These are phyloP conservation scores for Catostylus mosaicus DNA, from an alignment of 30 jellyfish, hydroid and myxozoan genomes.

Conservation along the genomic window DNA sequence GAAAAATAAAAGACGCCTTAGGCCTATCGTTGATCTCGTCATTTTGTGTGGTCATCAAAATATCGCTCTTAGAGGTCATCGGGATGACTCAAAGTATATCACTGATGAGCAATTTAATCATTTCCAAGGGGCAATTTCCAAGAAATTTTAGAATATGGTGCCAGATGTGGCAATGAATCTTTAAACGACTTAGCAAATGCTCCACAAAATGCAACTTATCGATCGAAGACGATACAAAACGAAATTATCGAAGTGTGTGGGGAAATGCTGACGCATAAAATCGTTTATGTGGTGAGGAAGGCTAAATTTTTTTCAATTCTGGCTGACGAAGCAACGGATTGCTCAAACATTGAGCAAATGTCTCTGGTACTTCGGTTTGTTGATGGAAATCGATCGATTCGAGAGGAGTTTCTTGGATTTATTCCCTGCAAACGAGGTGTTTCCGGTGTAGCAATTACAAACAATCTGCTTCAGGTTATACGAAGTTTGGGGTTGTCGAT, in stretches of 20 bases:
- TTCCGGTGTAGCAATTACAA: constrained; percentile 36
- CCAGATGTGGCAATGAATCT: not conserved
- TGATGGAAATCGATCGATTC: not conserved
- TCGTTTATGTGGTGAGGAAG: not conserved
- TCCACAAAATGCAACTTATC: constrained; percentile 62
- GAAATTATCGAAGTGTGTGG: constrained; percentile 16
- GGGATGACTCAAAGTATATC: constrained; percentile 13
- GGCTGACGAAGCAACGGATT: constrained; percentile 38
- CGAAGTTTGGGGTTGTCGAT: constrained; percentile 8
- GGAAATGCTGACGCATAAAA: not conserved
- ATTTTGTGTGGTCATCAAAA: constrained; percentile 16
- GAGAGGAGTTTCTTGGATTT: constrained; percentile 49
- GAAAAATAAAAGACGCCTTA: constrained; percentile 23
- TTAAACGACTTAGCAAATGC: constrained; percentile 55
- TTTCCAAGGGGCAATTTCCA: constrained; percentile 21
- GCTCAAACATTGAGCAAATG: constrained; percentile 32
- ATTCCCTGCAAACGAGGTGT: constrained; percentile 28
- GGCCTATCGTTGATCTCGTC: constrained; percentile 40
- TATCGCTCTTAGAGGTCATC: constrained; percentile 26
- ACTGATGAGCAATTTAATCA: not conserved
- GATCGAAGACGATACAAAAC: constrained; percentile 74
- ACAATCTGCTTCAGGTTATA: not conserved
- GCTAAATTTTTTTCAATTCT: constrained; percentile 26
- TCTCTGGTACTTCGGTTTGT: constrained; percentile 33
- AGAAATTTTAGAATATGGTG: constrained; percentile 14